Evolutionary conservation across 2,797 vertebrate species (phyloP).

Genomic region (Chromobotia macracanthus): DNA sequence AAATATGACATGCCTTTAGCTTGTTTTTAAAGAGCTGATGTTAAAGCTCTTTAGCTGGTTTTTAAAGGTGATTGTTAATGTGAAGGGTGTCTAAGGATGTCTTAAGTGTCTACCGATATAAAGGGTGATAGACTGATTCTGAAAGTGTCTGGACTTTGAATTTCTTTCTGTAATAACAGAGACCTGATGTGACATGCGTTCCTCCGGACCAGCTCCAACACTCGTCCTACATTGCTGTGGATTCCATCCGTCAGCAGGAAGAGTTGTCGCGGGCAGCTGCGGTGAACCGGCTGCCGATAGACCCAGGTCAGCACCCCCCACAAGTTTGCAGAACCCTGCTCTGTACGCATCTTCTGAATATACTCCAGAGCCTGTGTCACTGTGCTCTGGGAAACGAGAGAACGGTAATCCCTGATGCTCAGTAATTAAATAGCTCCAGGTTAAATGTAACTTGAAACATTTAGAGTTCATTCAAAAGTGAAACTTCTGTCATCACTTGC

Average conservation of each 20-base stretch:
- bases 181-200: conserved; percentile 87
- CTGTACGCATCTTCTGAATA: conserved; percentile 76
- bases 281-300: conserved; percentile 85
- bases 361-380: conserved; percentile 81
- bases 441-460: too few relatives aligned
- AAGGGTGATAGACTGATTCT: neutral
- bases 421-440: too few relatives aligned
- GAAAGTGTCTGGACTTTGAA: neutral
- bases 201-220: conserved; percentile 87
- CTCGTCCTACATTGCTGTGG: conserved; percentile 72
- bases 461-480: too few relatives aligned
- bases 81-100: neutral
- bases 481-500: too few relatives aligned
- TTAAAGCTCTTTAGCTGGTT: neutral
- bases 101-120: neutral
- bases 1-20: too few relatives aligned
- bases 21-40: neutral
- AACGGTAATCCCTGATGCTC: neutral
- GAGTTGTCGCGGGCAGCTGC: conserved; percentile 88
- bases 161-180: neutral
- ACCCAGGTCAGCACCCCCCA: conserved; percentile 86
- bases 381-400: conserved; percentile 74
- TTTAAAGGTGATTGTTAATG: neutral
- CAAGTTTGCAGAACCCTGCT: conserved; percentile 78
- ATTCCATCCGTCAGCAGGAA: conserved; percentile 83